Base-by-base conservation (phyloP, 1,140 invertebrate genomes). In the Drosophila ohnishii region DNA sequence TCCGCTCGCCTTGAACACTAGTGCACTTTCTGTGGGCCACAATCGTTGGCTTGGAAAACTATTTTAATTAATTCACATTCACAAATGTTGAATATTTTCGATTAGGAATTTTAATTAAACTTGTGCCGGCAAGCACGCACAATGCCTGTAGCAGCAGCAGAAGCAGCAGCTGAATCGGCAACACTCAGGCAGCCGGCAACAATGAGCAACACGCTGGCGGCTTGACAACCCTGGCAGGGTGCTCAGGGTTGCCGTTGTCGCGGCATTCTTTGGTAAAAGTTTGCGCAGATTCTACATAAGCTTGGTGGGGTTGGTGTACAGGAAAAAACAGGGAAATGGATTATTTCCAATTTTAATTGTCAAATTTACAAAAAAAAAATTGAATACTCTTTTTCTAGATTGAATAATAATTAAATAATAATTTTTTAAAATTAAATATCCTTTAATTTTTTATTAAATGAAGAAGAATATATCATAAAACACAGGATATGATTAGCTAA, bases 101-200 rank as follows among this genome's bases (percentile, higher is more conserved):
- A 90, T 86, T 84, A 80, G 89, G 82, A 90, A 90, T 90, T 90
- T 90, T 90, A 90, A 90, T 90, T 90, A 90, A 90, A 90, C 73
- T 90, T 90, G 81, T 84, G 75, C 75, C 77, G 76, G 73, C 63
- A 65, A 53, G 56, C 75, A 79, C 78, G 74, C 81, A 80, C 57
- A 69, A 65, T 79, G 64, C 55, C 40, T 40, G 47, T 57, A 40
- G 48, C 39, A 45, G 28, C 53, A 61, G 14, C 44, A 56, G 34
- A n/a, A 51, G 39, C 14, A 48, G 47, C 47, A 16, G 28, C 28
- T 32, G 47, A n/a, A 50, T 30, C 14, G 4, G 47, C 48, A 59
- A 64, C 60, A 80, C 50, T 39, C 63, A 48, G 55, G 42, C 56
- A 25, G 22, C 34, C 39, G 61, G 48, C 37, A 71, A 80, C 57